Base-by-base conservation (phyloP, 30 jellyfish, hydroid and myxozoan species). In the Euphysa ruthae region DNA sequence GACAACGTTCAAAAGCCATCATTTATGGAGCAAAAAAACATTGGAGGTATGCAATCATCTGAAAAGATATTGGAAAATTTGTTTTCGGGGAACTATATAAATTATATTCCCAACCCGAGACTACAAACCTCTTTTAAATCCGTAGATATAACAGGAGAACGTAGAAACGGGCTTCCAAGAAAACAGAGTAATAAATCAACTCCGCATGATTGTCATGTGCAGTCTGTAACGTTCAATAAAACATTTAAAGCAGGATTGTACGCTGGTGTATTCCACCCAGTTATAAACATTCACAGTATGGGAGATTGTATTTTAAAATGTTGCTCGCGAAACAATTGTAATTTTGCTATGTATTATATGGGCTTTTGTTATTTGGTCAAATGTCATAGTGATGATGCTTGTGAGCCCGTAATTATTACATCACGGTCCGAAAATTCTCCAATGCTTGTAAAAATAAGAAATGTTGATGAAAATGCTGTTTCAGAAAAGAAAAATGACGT, bases 211-310 rank as follows among this genome's bases (percentile, higher is more conserved):
- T 84, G 95, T 43, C 54, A 84, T 26, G 61, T 76, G 28, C 71
- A 78, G 13, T 78, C 82, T 13, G 66, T 75, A 16, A 52, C 75
- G 46, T 49, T 63, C 21, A 73, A 78, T 62, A 72, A 73, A 31
- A 70, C 73, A 4, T 46, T 85, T 8, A 78, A 72, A 15, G 94
- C 58, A 50, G 96, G 96, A 20, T 69, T 80, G 6, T 27, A 73
- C 15, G 96, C 96, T 8, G 96, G 96, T 28, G 50, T 70, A 14
- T 85, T 77, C 77, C 63, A 44, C 21, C 91, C 96, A 14, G 71
- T 85, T 7, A 66, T 71, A 2, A 66, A 64, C 32, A 85, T 70
- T 16, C 79, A 70, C 55, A 80, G 73, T 57, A 75, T 81, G 19
- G 93, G 74, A 13, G 91, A 71, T 57, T 85, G 96, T 58, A 92